These are phyloP conservation scores for Acromyrmex heyeri DNA, from an alignment of 1,140 invertebrate genomes.

Conservation along the genomic window DNA sequence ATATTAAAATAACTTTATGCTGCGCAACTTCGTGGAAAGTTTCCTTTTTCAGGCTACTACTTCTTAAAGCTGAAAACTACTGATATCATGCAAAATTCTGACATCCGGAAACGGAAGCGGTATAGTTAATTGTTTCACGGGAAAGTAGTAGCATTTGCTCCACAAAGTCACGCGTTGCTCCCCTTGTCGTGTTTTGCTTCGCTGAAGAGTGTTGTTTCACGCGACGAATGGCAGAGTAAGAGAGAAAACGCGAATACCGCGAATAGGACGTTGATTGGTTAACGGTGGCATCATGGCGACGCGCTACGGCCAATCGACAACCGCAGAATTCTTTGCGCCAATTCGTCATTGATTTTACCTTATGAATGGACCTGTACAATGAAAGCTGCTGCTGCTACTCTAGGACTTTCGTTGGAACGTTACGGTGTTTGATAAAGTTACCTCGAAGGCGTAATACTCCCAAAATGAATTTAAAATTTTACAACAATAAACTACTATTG, in stretches of 20 bases:
- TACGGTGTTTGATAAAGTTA: constrained; percentile 32
- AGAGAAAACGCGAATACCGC: constrained; percentile 26
- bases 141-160: constrained; percentile 3
- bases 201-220: constrained; percentile 18
- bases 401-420: neutral
- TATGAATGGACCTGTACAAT: constrained; percentile 72
- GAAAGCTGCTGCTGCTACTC: neutral
- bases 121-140: constrained; percentile 21
- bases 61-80: neutral
- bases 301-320: constrained; percentile 50
- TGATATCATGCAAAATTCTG: constrained; percentile 18
- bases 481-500: neutral
- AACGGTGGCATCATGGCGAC: constrained; percentile 67
- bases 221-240: constrained; percentile 16
- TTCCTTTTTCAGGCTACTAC: neutral
- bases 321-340: constrained; percentile 69
- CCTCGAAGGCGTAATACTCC: neutral
- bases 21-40: neutral
- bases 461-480: neutral
- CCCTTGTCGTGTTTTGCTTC: constrained; percentile 6
- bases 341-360: constrained; percentile 76
- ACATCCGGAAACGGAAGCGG: constrained; percentile 20
- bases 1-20: neutral
- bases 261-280: constrained; percentile 55
- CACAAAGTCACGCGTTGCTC: constrained; percentile 16